Percentiles rank a stretch among this genome's conserved stretches.
Conservation (phyloP, 2,113 vertebrate genomes). For the Asarcornis scutulata region DNA sequence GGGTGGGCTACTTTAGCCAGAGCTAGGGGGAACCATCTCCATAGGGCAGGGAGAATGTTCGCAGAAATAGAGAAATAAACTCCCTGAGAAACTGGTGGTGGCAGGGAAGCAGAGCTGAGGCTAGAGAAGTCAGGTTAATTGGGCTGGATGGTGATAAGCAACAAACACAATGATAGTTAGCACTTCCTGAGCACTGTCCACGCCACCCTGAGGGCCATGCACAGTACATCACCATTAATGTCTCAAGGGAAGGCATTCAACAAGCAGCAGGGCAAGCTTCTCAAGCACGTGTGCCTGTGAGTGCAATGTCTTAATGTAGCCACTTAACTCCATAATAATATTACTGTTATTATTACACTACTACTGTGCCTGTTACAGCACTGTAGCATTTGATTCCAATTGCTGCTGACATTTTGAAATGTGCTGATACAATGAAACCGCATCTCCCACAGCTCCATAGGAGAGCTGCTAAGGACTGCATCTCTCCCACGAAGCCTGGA, state of each 20-base stretch:
- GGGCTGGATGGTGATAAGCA: not conserved
- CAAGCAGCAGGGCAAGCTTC: not conserved
- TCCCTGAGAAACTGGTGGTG: not conserved
- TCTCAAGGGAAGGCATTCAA: not conserved
- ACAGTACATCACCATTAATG: rapidly evolving
- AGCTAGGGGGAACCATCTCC: not conserved
- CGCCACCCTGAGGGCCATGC: not conserved
- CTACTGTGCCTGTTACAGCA: not conserved
- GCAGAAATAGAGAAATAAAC: not conserved
- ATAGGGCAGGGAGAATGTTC: not conserved
- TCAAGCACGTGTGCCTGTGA: not conserved
- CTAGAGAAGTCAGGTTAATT: not conserved
- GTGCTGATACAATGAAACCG: not conserved
- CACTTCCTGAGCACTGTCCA: not conserved
- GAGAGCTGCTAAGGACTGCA: not conserved
- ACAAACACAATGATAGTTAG: not conserved
- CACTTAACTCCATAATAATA: conserved; percentile 35
- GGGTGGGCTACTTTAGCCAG: not conserved
- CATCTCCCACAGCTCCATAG: not conserved
- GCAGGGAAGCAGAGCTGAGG: not conserved
- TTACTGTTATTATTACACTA: not conserved
- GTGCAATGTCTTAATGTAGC: not conserved
- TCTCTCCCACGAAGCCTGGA: not conserved
- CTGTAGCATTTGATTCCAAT: not conserved
- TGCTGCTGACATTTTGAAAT: conserved; percentile 35